A percentile compares a stretch with the other conserved stretches of the same genome.
Conservation (phyloP, 2,888 invertebrate species). For the Noctua fimbriata region DNA sequence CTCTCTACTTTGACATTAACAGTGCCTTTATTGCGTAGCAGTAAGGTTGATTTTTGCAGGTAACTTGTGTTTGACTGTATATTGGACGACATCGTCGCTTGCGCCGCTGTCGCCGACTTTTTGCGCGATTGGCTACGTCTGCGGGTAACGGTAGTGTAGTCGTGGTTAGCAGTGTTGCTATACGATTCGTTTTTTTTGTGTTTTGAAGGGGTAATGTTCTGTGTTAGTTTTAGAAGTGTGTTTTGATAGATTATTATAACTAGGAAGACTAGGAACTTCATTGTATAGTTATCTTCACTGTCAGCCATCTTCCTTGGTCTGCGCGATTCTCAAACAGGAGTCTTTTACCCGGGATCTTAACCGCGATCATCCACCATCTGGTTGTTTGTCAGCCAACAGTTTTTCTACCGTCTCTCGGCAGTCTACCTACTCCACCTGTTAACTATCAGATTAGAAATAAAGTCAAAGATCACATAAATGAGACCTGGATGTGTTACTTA, state of each 20-base stretch:
- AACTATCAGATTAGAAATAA: neutral
- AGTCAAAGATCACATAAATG: neutral
- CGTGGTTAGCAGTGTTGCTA: conserved; percentile 11
- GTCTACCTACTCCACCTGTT: neutral
- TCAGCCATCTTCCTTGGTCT: neutral
- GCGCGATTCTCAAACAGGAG: neutral
- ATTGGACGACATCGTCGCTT: conserved; percentile 10
- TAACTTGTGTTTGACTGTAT: neutral
- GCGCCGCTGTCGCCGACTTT: conserved; percentile 46
- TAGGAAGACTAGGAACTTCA: too few relatives aligned
- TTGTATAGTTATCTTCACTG: too few relatives aligned
- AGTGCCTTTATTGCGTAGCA: neutral
- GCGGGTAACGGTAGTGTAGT: conserved; percentile 50
- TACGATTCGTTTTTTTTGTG: conserved; percentile 19
- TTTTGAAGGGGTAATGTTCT: neutral
- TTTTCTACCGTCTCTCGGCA: neutral
- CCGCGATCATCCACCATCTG: neutral
- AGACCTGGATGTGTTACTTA: neutral
- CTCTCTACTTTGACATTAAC: neutral
- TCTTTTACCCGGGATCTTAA: neutral
- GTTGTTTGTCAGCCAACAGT: neutral
- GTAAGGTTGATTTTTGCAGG: neutral
- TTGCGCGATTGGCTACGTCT: conserved; percentile 56
- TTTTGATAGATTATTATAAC: too few relatives aligned
- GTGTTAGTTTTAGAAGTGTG: neutral